Base-by-base conservation (phyloP, 2,888 invertebrate species). In the Oxyteleia sp. region DNA sequence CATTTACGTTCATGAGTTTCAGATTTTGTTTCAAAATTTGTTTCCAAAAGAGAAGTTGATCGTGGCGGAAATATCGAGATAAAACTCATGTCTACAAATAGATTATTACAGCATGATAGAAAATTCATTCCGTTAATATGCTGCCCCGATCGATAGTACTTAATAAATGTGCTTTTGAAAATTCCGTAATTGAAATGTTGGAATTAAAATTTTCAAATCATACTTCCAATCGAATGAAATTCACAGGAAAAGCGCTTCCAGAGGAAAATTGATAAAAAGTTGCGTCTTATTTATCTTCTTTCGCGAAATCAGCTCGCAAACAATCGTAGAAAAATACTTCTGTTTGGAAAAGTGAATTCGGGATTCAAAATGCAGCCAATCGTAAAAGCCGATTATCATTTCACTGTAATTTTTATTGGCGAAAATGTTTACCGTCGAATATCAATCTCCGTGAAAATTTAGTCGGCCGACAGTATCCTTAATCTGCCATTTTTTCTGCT, bases 21-120 rank as follows among this genome's bases (percentile, higher is more conserved):
- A 43, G 59, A 80, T 80, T 80, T 80, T 72, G 80, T 72, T 80
- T 66, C 59, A 66, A 80, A 79, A 79, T 79, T 71, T 79, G 63
- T 55, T 64, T 32, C n/a, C 23, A 53, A 51, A 59, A 68, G 43
- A 45, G 59, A 29, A 20, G 68, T 49, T 23, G 66, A 66, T 66
- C 49, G 32, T 16, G 41, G 18, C 15, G 20, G 26, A 55, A 75
- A 32, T 16, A 16, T 59, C 49, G 61, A 78, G 68, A 69, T 69
- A 61, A 53, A 78, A 29, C 41, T 53, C 15, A 66, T 59, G 63
- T 59, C 76, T 59, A 59, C 76, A 66, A 69, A 78, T 51, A 78
- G 78, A 78, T 78, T 63, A 61, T 63, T 68, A 63, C 35, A 23
- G 20, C n/a, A 7, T 13, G 78, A 78, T 78, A 78, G 51, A 61